A percentile compares a stretch with the other conserved stretches of the same genome.
These are phyloP conservation scores for Choreutis nemorana DNA, from an alignment of 2,888 invertebrate species.

Conservation along the genomic window DNA sequence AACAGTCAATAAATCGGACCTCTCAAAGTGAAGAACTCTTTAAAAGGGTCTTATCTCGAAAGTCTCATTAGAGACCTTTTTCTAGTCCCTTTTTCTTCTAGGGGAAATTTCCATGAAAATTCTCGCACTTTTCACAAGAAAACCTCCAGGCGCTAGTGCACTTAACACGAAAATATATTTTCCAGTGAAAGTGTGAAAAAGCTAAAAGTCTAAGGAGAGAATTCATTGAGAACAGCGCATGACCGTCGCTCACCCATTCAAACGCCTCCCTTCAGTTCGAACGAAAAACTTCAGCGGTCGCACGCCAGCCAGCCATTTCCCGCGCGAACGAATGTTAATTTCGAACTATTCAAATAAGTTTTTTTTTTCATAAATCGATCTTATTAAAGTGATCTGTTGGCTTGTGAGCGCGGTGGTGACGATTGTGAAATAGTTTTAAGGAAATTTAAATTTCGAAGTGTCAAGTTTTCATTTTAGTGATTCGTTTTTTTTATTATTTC, in stretches of 20 bases:
- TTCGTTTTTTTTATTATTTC: conserved; percentile 5
- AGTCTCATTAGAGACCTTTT: no score
- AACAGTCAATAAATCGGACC: no score
- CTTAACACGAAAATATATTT: conserved; percentile 17
- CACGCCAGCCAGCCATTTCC: conserved; percentile 38
- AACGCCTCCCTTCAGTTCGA: conserved; percentile 44
- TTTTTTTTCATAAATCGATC: conserved; percentile 18
- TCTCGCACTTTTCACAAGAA: conserved; percentile 2
- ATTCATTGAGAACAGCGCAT: conserved; percentile 37
- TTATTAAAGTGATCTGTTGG: conserved; percentile 9
- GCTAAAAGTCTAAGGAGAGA: conserved; percentile 26
- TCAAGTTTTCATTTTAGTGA: conserved; percentile 6
- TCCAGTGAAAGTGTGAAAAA: conserved; percentile 25
- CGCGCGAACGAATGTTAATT: conserved; percentile 31
- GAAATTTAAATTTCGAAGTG: conserved; percentile 5
- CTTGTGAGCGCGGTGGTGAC: no score
- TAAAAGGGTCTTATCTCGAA: no score
- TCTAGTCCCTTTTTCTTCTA: no score
- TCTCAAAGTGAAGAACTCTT: no score
- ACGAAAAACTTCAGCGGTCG: conserved; percentile 39
- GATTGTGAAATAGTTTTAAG: no score
- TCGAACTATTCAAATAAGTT: conserved; percentile 41
- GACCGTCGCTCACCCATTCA: conserved; percentile 41
- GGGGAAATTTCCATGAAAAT: neutral
- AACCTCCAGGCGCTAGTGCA: conserved; percentile 19